Percentiles rank a stretch among this genome's conserved stretches.
These are phyloP conservation scores for Chionomys nivalis DNA, from an alignment of 2,113 vertebrate species.

Conservation along the genomic window DNA sequence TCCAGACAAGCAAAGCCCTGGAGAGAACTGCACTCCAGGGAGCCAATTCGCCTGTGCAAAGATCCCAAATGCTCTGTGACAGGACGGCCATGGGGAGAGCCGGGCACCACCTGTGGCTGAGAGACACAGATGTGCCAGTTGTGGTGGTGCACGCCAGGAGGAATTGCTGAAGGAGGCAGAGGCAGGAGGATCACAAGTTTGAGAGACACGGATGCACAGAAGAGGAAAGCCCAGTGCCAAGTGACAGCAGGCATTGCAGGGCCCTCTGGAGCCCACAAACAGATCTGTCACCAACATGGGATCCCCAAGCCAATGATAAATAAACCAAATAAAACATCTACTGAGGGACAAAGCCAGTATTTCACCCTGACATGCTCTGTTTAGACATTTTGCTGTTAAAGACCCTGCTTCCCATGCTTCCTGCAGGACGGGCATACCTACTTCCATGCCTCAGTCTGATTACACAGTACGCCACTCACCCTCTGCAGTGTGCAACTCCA, in stretches of 20 bases:
- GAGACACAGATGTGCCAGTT: background rate
- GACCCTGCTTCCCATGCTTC: background rate
- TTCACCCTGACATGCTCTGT: background rate
- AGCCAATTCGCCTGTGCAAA: background rate
- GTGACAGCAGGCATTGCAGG: background rate
- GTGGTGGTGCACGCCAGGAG: no score
- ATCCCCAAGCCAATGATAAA: no score
- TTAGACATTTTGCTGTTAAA: background rate
- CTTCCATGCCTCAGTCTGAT: background rate
- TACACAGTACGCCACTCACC: constrained; percentile 83
- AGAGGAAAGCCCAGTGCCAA: background rate
- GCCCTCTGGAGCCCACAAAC: background rate
- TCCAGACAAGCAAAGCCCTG: background rate
- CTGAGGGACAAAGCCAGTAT: no score
- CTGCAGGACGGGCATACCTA: fast-evolving
- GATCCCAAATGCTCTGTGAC: no score
- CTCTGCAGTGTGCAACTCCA: constrained; percentile 93
- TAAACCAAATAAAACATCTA: background rate
- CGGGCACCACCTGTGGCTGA: background rate
- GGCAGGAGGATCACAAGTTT: no score
- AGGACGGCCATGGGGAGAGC: background rate
- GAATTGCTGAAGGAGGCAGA: no score
- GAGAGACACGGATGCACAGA: background rate
- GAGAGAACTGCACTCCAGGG: background rate
- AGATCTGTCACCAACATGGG: background rate